Evolutionary conservation across 92 coral and sea anemone genomes (phyloP).

Genomic region (Montipora capitata): DNA sequence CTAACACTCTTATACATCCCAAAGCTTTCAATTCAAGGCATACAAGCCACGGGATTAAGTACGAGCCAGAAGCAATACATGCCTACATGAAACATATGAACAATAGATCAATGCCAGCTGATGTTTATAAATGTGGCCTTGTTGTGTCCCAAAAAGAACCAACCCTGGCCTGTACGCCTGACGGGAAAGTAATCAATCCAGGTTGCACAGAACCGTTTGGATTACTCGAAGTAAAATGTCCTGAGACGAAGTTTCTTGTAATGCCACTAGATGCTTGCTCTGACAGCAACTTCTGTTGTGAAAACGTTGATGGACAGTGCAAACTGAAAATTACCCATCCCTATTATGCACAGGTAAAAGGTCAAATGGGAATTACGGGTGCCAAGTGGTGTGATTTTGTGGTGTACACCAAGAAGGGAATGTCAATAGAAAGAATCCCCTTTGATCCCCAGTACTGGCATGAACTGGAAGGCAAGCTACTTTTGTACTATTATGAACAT

Average conservation of each 20-base stretch:
- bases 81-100: slow-evolving; percentile 76
- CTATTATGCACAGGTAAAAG: slow-evolving; percentile 81
- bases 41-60: slow-evolving; percentile 70
- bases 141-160: slow-evolving; percentile 66
- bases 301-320: slow-evolving; percentile 56
- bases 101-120: slow-evolving; percentile 46
- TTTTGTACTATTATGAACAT: slow-evolving; percentile 34
- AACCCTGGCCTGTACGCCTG: slow-evolving; percentile 74
- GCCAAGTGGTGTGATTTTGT: slow-evolving; percentile 82
- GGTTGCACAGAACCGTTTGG: slow-evolving; percentile 77
- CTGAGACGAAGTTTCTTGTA: slow-evolving; percentile 71
- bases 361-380: slow-evolving; percentile 72
- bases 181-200: slow-evolving; percentile 79
- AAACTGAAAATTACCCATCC: slow-evolving; percentile 62
- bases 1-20: slow-evolving; percentile 60
- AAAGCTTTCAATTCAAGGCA: slow-evolving; percentile 57
- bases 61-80: slow-evolving; percentile 70
- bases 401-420: slow-evolving; percentile 69
- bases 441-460: no score
- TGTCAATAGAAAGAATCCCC: slow-evolving; percentile 59
- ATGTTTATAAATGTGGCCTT: slow-evolving; percentile 66
- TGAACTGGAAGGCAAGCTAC: no score
- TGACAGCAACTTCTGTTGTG: slow-evolving; percentile 59
- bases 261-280: slow-evolving; percentile 84
- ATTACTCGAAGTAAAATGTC: slow-evolving; percentile 81